Conservation (phyloP, 2,797 vertebrate species). For the Chelidonichthys spinosus region DNA sequence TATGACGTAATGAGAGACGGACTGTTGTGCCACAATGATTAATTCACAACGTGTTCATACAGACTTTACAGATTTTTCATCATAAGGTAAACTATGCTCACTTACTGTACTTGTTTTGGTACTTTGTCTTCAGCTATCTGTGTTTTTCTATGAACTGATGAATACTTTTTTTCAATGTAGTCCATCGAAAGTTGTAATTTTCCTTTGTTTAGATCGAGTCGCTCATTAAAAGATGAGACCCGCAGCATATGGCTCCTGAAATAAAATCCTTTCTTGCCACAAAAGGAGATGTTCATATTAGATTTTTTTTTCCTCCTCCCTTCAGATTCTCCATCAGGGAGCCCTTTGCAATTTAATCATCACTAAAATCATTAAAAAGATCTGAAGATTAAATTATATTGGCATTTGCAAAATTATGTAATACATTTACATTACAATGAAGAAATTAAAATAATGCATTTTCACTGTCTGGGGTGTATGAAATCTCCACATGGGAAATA, state of each 20-base stretch:
- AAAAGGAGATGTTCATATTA: constrained; percentile 89
- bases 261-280: constrained; percentile 85
- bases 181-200: constrained; percentile 67
- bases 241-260: constrained; percentile 77
- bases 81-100: constrained; percentile 8
- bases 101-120: constrained; percentile 9
- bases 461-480: constrained; percentile 86
- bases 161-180: constrained; percentile 49
- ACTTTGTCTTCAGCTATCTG: constrained; percentile 37
- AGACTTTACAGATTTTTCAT: constrained; percentile 20
- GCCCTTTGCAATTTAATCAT: constrained; percentile 90
- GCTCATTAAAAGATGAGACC: constrained; percentile 80
- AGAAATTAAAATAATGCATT: constrained; percentile 92
- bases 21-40: constrained; percentile 16
- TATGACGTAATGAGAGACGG: constrained; percentile 13
- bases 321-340: constrained; percentile 87
- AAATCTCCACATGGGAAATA: constrained; percentile 89
- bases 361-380: constrained; percentile 92
- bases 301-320: constrained; percentile 81
- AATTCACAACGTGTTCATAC: constrained; percentile 4
- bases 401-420: constrained; percentile 92
- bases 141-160: constrained; percentile 61
- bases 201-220: constrained; percentile 74
- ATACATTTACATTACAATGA: constrained; percentile 93
- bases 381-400: constrained; percentile 92